Evolutionary conservation across 2,797 vertebrate species (phyloP).

Genomic region (Bryconaethiops microstoma): DNA sequence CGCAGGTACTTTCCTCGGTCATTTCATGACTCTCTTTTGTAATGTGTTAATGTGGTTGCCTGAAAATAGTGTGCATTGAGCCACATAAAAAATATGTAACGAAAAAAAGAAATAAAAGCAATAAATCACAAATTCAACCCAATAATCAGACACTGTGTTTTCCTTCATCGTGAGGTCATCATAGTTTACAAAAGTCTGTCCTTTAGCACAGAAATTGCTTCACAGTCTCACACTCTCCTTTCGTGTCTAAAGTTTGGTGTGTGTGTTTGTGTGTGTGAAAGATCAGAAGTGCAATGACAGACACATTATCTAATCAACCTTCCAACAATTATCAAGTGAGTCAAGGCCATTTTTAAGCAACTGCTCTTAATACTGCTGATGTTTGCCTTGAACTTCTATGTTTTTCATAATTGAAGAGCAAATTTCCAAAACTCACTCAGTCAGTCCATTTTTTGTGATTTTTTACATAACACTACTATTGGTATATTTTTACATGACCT

Average conservation of each 20-base stretch:
- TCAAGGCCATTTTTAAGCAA: constrained; percentile 19
- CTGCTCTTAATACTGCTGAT: not conserved
- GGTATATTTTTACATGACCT: too few relatives aligned
- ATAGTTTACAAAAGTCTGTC: not conserved
- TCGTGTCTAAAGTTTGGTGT: constrained; percentile 13
- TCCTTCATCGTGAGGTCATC: not conserved
- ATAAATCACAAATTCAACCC: too few relatives aligned
- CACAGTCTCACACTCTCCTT: not conserved
- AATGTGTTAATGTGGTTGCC: not conserved
- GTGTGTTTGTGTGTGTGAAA: not conserved
- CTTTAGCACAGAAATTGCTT: not conserved
- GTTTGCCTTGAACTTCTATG: not conserved
- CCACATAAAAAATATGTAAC: too few relatives aligned
- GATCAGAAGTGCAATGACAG: constrained; percentile 8
- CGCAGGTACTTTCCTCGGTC: too few relatives aligned
- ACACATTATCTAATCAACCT: constrained; percentile 42
- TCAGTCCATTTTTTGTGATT: too few relatives aligned
- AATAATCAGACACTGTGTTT: too few relatives aligned
- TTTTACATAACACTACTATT: too few relatives aligned
- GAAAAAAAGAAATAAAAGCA: not conserved
- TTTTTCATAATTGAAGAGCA: not conserved
- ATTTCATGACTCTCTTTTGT: too few relatives aligned
- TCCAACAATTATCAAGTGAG: not conserved
- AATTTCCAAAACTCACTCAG: too few relatives aligned
- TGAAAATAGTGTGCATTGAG: too few relatives aligned